A percentile compares a stretch with the other conserved stretches of the same genome.
phyloP scores from a whole-genome alignment of 2,888 invertebrate species.

The Lycocerus yunnanus region DNA sequence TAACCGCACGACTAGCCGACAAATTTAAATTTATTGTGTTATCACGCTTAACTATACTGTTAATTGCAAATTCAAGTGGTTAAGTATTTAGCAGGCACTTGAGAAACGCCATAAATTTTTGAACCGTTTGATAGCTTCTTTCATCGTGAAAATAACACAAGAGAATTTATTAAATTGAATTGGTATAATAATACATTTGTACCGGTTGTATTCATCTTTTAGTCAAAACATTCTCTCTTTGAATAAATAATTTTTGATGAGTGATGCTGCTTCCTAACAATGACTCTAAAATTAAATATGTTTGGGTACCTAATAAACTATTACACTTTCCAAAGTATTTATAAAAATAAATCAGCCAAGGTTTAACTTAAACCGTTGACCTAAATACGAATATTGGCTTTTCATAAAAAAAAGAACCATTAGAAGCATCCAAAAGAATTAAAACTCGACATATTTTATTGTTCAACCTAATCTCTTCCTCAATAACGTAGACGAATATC shows the following conservation, averaged over 20 bases:
- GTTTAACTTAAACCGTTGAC: neutral
- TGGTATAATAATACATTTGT: no score
- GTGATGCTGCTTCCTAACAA: neutral
- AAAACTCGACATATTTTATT: no score
- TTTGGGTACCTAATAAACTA: neutral
- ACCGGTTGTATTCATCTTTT: neutral
- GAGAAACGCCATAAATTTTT: neutral
- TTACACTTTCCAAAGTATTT: neutral
- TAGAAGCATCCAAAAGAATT: no score
- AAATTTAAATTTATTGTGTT: neutral
- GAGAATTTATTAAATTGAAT: neutral
- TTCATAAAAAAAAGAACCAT: no score
- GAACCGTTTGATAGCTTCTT: neutral
- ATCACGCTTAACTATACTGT: neutral
- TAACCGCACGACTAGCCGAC: neutral
- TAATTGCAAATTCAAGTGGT: neutral
- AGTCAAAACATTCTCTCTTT: neutral
- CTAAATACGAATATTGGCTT: neutral
- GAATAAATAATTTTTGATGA: neutral
- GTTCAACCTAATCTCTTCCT: no score
- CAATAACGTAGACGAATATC: no score
- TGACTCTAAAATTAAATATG: neutral
- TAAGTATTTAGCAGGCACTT: neutral
- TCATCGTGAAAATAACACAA: neutral
- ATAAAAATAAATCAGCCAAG: neutral